Conservation (phyloP, 2,797 vertebrate genomes). For the Urocyon cinereoargenteus region DNA sequence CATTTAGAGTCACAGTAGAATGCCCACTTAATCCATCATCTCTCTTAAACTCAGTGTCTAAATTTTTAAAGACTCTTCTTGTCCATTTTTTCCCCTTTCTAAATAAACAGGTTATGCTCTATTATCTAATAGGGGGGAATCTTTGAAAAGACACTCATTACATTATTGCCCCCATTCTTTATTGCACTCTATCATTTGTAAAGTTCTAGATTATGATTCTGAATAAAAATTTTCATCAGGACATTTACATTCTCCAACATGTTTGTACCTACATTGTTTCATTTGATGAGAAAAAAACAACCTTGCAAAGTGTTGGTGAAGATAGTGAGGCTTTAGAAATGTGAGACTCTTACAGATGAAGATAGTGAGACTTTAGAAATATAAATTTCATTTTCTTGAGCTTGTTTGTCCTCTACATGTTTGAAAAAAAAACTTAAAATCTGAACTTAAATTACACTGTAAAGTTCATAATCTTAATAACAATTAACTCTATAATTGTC, state of each 20-base stretch:
- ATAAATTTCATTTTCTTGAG: neutral
- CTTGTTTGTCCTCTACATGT: neutral
- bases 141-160: neutral
- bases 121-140: neutral
- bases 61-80: neutral
- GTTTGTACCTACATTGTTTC: neutral
- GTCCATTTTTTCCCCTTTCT: neutral
- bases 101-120: neutral
- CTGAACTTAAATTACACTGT: neutral
- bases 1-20: neutral
- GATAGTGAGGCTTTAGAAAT: neutral
- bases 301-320: neutral
- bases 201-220: neutral
- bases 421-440: neutral
- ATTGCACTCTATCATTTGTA: neutral
- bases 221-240: neutral
- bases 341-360: neutral
- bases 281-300: neutral
- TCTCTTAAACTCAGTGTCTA: neutral
- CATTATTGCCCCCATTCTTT: neutral
- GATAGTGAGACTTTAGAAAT: neutral
- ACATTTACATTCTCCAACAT: neutral
- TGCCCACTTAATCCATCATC: neutral
- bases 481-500: neutral
- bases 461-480: neutral